Percentiles rank a stretch among this genome's conserved stretches.
These are phyloP conservation scores for Heptranchias perlo DNA, from an alignment of 2,113 vertebrate species.

Conservation along the genomic window DNA sequence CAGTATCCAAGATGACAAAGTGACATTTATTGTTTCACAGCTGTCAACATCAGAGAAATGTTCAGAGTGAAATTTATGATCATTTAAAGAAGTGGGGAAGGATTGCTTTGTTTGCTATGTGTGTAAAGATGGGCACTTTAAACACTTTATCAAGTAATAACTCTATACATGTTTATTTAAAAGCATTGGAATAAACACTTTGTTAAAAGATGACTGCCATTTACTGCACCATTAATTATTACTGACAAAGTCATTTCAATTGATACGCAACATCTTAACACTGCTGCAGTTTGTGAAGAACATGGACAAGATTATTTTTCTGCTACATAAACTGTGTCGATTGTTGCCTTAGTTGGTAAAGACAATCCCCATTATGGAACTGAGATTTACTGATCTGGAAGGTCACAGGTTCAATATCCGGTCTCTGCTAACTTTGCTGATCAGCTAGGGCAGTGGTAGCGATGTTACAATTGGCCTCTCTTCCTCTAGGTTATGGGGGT, in stretches of 20 bases:
- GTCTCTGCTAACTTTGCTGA: background rate
- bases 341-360: background rate
- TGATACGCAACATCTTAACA: background rate
- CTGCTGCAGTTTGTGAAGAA: background rate
- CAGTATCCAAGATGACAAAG: background rate
- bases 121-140: background rate
- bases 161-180: background rate
- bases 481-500: too few species aligned
- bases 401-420: background rate
- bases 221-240: background rate
- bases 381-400: background rate
- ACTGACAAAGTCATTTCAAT: background rate
- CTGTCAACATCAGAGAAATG: background rate
- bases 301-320: background rate
- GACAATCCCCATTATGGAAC: background rate
- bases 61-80: background rate
- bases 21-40: conserved; percentile 11
- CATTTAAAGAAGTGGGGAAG: background rate
- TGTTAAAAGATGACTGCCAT: background rate
- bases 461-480: background rate
- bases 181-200: conserved; percentile 1
- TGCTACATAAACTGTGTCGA: background rate
- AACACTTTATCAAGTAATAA: background rate
- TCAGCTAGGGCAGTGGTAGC: background rate
- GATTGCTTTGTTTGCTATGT: background rate